Evolutionary conservation across 2,888 invertebrate genomes (phyloP).

Genomic region (Tinea trinotella): DNA sequence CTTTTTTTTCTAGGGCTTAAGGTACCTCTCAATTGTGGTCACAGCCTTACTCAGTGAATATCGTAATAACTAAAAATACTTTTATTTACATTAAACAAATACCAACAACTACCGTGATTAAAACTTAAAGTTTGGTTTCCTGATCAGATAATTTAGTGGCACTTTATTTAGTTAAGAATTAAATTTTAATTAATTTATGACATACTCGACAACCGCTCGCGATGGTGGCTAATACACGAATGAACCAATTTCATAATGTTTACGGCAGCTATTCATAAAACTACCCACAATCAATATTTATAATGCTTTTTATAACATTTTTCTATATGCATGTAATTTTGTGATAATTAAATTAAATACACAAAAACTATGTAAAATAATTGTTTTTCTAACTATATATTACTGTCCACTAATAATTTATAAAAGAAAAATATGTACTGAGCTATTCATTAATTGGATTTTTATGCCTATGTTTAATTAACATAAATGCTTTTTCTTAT

Average conservation of each 20-base stretch:
- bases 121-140: background rate
- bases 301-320: slow-evolving; percentile 56
- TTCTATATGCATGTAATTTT: slow-evolving; percentile 32
- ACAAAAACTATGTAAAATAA: background rate
- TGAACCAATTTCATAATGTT: slow-evolving; percentile 21
- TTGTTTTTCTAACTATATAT: too few species aligned
- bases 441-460: slow-evolving; percentile 46
- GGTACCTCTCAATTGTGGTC: too few species aligned
- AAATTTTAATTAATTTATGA: background rate
- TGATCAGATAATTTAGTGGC: background rate
- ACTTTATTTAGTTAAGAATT: slow-evolving; percentile 32
- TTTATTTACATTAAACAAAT: too few species aligned
- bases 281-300: slow-evolving; percentile 24
- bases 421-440: background rate
- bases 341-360: slow-evolving; percentile 29
- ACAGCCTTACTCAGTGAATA: too few species aligned
- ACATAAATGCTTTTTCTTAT: background rate
- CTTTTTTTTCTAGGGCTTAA: too few species aligned
- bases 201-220: slow-evolving; percentile 3
- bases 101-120: too few species aligned
- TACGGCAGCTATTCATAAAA: slow-evolving; percentile 37
- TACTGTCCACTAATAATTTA: too few species aligned
- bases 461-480: slow-evolving; percentile 25
- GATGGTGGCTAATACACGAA: background rate
- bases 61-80: too few species aligned